Percentiles rank a stretch among this genome's conserved stretches.
phyloP scores from a whole-genome alignment of 1,140 invertebrate species.

The Stenopsyche tienmushanensis region DNA sequence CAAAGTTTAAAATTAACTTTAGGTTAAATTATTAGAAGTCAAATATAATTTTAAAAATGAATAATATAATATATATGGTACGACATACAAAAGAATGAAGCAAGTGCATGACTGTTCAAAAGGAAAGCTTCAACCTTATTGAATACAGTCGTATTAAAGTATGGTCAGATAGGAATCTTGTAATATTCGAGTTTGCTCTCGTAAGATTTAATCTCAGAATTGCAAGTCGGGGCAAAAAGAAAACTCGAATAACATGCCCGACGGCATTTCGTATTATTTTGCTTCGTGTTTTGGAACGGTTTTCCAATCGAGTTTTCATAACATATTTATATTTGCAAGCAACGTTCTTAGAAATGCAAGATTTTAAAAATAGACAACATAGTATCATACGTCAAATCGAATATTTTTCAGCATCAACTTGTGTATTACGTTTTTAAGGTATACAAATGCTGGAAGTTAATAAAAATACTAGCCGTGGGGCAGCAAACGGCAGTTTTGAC shows the following conservation, averaged over 20 bases:
- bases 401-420: too few species aligned
- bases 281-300: slow-evolving; percentile 30
- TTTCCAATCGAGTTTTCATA: slow-evolving; percentile 30
- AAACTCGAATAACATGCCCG: slow-evolving; percentile 35
- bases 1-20: too few species aligned
- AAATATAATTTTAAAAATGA: too few species aligned
- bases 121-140: slow-evolving; percentile 4
- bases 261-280: slow-evolving; percentile 31
- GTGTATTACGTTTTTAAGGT: too few species aligned
- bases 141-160: slow-evolving; percentile 14
- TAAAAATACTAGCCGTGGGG: too few species aligned
- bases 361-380: too few species aligned
- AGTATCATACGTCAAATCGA: too few species aligned
- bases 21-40: too few species aligned
- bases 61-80: too few species aligned
- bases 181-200: slow-evolving; percentile 20
- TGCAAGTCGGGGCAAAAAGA: slow-evolving; percentile 34
- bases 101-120: neutral
- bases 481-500: neutral
- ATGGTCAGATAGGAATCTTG: slow-evolving; percentile 16
- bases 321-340: neutral
- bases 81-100: too few species aligned
- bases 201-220: slow-evolving; percentile 40
- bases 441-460: too few species aligned
- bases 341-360: too few species aligned